Evolutionary conservation across 2,113 vertebrate genomes (phyloP).

Genomic region (Cynopterus brachyotis): DNA sequence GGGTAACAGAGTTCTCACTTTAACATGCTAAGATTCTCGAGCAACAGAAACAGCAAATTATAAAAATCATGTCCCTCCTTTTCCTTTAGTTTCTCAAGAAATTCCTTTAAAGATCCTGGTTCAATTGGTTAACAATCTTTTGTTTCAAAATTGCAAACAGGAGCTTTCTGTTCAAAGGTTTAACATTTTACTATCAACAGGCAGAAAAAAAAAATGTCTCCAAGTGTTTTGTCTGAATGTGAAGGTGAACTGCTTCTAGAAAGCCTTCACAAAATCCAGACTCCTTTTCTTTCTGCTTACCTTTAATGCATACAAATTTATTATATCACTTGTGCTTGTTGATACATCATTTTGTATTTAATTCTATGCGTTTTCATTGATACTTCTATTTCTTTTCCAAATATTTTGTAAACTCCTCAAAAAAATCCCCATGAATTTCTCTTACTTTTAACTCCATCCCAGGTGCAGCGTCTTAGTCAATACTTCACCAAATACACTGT

Average conservation of each 20-base stretch:
- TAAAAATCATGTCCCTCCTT: background rate
- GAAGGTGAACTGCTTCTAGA: background rate
- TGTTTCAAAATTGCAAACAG: constrained; percentile 7
- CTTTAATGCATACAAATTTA: background rate
- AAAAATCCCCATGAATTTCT: background rate
- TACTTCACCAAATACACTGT: background rate
- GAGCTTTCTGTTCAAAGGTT: background rate
- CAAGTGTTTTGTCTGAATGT: background rate
- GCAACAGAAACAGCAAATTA: background rate
- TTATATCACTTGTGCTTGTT: background rate
- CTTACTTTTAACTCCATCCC: background rate
- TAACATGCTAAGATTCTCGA: background rate
- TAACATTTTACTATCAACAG: background rate
- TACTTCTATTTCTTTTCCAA: background rate
- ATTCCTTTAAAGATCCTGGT: background rate
- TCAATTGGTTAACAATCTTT: background rate
- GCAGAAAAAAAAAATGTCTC: background rate
- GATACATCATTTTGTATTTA: background rate
- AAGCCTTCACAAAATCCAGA: background rate
- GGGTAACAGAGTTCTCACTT: background rate
- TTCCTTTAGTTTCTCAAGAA: background rate
- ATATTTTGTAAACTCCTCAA: background rate
- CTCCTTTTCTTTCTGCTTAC: background rate
- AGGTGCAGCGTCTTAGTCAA: background rate
- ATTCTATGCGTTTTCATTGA: background rate